These are phyloP conservation scores for Stylophora pistillata DNA, from an alignment of 64 coral and sea anemone genomes.

Conservation along the genomic window DNA sequence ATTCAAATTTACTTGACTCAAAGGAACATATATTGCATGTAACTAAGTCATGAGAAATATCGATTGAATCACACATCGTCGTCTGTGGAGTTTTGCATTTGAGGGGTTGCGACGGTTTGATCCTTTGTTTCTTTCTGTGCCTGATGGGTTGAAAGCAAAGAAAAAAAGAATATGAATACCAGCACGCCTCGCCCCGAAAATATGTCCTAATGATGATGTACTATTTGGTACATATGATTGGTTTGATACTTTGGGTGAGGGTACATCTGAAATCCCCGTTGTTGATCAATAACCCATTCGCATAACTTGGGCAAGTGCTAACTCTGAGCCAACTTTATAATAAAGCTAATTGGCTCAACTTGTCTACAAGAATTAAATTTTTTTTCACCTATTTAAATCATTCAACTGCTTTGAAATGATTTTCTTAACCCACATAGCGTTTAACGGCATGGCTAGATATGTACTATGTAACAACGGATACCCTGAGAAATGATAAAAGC, in stretches of 20 bases:
- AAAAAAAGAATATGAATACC: neutral
- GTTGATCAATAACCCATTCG: neutral
- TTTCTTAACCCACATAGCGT: neutral
- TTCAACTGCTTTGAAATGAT: neutral
- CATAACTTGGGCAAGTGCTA: neutral
- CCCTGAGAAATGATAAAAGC: neutral
- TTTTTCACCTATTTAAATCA: neutral
- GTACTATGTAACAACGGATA: neutral
- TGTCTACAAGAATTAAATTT: neutral
- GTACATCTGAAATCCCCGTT: neutral
- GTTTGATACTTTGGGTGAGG: neutral
- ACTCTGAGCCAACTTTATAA: too few relatives aligned
- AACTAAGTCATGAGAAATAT: neutral
- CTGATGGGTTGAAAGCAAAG: neutral
- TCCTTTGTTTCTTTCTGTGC: neutral
- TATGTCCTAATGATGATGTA: neutral
- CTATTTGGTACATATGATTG: neutral
- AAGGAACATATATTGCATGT: neutral
- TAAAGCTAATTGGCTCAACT: neutral
- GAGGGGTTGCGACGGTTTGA: neutral
- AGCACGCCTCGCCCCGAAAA: neutral
- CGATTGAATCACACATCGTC: neutral
- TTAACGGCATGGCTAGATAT: neutral
- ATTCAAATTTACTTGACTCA: neutral
- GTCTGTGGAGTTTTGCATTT: neutral